phyloP scores from a whole-genome alignment of 2,888 invertebrate species.

The Lasioglossum morio region DNA sequence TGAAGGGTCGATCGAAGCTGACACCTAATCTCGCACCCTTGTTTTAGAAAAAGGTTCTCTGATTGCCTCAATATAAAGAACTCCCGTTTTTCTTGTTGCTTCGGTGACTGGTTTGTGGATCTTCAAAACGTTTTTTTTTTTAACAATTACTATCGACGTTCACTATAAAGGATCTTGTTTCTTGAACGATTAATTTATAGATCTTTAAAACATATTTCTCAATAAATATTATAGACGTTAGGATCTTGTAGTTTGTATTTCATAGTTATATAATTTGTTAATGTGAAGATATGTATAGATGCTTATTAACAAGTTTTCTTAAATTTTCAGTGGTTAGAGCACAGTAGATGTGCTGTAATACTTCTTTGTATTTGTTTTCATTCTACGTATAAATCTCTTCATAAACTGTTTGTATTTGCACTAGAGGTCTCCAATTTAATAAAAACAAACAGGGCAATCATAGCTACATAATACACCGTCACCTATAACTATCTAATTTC shows the following conservation, averaged over 20 bases:
- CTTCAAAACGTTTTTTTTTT: background rate
- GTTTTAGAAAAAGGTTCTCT: background rate
- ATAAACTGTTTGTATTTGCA: background rate
- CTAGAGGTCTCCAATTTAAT: background rate
- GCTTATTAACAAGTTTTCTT: background rate
- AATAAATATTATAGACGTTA: background rate
- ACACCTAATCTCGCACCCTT: background rate
- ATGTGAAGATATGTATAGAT: background rate
- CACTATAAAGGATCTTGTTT: background rate
- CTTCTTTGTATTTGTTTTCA: no score
- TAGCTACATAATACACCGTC: no score
- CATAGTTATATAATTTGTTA: no score
- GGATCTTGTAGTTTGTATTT: background rate
- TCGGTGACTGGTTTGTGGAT: background rate
- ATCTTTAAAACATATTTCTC: background rate
- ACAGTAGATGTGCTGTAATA: background rate
- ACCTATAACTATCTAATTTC: no score
- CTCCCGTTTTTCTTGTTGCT: background rate
- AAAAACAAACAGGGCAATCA: no score
- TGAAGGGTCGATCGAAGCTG: conserved; percentile 20
- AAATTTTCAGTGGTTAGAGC: background rate
- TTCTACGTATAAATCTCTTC: background rate
- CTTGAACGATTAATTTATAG: background rate
- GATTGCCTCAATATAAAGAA: background rate
- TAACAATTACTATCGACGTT: background rate